phyloP scores from a whole-genome alignment of 2,113 vertebrate species.

The Rutilus rutilus region DNA sequence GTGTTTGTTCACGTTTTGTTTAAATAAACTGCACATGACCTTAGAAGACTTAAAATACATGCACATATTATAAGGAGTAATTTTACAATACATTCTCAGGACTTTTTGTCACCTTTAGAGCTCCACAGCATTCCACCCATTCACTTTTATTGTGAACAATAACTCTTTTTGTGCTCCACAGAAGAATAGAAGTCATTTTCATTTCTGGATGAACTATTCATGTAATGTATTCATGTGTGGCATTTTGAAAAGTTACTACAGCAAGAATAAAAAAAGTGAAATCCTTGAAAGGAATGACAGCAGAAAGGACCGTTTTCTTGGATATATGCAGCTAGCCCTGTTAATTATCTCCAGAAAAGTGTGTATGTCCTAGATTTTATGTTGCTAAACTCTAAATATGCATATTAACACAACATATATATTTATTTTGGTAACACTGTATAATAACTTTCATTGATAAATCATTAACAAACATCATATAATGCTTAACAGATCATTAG shows the following conservation, averaged over 20 bases:
- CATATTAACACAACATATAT: not conserved
- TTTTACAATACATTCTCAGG: not conserved
- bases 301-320: not conserved
- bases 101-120: not conserved
- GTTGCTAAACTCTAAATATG: not conserved
- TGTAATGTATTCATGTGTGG: too few relatives aligned
- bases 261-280: not conserved
- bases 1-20: too few relatives aligned
- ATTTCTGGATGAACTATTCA: not conserved
- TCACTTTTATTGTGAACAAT: not conserved
- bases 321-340: not conserved
- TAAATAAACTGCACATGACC: too few relatives aligned
- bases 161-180: not conserved
- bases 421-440: too few relatives aligned
- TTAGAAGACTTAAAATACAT: not conserved
- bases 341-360: not conserved
- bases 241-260: slow-evolving; percentile 8
- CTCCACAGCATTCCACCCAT: not conserved
- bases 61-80: not conserved
- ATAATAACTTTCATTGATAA: too few relatives aligned
- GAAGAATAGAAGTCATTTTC: not conserved
- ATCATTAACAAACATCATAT: too few relatives aligned
- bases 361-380: not conserved
- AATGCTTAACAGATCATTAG: too few relatives aligned
- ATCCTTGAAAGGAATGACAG: not conserved